Percentiles rank a stretch among this genome's conserved stretches.
Evolutionary conservation across 2,797 vertebrate species (phyloP).

Genomic region (Apogon talboti): DNA sequence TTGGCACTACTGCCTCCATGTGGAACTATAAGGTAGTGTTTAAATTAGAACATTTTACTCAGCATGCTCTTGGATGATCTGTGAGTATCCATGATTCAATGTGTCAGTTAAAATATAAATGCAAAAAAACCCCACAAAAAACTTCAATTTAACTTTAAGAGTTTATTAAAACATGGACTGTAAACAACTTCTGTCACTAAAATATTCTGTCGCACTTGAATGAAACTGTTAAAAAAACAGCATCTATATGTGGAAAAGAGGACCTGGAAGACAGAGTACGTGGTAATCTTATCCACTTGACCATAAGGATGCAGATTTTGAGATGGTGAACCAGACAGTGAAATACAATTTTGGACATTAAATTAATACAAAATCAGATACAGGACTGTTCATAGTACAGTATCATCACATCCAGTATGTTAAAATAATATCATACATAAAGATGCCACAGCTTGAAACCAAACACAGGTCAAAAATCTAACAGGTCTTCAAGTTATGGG

Average conservation of each 20-base stretch:
- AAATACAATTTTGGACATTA: no score
- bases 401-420: not conserved
- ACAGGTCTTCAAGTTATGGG: conserved; percentile 39
- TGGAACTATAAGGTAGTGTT: conserved; percentile 51
- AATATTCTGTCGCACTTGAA: no score
- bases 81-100: not conserved
- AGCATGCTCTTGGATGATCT: not conserved
- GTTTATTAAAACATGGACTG: no score
- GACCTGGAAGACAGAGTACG: no score
- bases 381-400: not conserved
- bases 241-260: not conserved
- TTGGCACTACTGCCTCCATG: conserved; percentile 76
- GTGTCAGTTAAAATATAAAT: not conserved
- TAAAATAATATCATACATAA: not conserved
- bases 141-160: no score
- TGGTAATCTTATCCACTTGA: not conserved
- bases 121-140: no score
- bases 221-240: not conserved
- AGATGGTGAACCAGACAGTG: no score
- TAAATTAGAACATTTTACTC: not conserved
- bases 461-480: not conserved
- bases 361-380: no score
- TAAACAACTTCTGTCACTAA: no score
- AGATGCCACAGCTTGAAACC: not conserved
- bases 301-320: not conserved